Conservation (phyloP, 2,113 vertebrate genomes). For the Gracilinanus agilis region DNA sequence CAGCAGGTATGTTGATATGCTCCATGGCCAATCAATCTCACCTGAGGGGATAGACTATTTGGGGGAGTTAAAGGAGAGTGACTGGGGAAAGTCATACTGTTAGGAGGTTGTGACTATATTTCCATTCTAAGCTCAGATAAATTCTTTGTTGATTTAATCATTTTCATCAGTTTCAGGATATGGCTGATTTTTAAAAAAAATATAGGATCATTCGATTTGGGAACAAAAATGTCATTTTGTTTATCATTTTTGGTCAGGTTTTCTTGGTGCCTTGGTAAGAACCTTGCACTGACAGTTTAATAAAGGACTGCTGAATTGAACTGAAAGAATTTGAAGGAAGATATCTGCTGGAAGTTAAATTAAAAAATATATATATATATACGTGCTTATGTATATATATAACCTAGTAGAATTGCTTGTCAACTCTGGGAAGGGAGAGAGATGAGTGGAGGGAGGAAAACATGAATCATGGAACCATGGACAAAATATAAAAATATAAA, state of each 20-base stretch:
- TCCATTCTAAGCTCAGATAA: not conserved
- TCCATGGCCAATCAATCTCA: not conserved
- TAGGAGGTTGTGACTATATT: not conserved
- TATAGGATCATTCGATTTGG: not conserved
- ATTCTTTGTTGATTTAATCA: not conserved
- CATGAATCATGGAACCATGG: no score
- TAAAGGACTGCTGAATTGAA: not conserved
- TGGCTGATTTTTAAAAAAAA: not conserved
- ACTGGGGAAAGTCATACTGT: not conserved
- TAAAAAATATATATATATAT: no score
- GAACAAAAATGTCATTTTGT: not conserved
- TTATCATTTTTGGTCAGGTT: not conserved
- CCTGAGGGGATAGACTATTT: not conserved
- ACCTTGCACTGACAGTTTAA: not conserved
- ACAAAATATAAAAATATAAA: no score
- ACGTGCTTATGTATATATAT: no score
- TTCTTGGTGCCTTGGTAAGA: not conserved
- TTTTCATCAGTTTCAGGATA: not conserved
- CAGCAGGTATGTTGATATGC: not conserved
- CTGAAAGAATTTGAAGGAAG: not conserved
- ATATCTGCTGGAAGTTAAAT: not conserved
- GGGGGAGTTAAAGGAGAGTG: not conserved
- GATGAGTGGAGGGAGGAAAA: no score
- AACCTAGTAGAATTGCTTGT: no score
- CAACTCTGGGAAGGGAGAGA: no score